phyloP scores from a whole-genome alignment of 2,888 invertebrate species.

The Brenthis daphne region DNA sequence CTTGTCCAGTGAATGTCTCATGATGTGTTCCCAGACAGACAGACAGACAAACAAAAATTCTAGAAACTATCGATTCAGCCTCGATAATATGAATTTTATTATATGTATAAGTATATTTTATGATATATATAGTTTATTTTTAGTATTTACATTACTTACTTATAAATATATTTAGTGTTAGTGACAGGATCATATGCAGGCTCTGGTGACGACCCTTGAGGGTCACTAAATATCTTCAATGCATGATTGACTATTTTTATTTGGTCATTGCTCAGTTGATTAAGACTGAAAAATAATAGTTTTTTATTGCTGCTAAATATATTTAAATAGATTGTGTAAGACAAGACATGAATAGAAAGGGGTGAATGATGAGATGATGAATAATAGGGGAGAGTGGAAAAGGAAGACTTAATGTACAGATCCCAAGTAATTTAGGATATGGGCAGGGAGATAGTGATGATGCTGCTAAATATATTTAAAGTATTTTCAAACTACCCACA shows the following conservation, averaged over 20 bases:
- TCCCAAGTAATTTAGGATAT: no score
- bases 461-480: no score
- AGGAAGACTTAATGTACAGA: not conserved
- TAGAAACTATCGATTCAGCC: no score
- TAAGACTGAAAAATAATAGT: slow-evolving; percentile 58
- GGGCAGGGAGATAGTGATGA: no score
- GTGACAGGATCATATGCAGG: slow-evolving; percentile 71
- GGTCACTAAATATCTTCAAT: slow-evolving; percentile 66
- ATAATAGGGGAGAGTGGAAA: not conserved
- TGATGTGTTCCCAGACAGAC: no score
- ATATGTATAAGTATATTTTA: not conserved
- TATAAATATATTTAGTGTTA: slow-evolving; percentile 71
- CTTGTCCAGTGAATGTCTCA: no score
- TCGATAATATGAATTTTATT: no score
- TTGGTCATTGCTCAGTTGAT: slow-evolving; percentile 66
- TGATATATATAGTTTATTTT: slow-evolving; percentile 17
- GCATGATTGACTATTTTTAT: slow-evolving; percentile 74
- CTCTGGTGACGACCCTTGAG: slow-evolving; percentile 60
- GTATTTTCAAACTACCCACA: no score
- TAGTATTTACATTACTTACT: slow-evolving; percentile 52
- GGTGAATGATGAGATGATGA: no score
- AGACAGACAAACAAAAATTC: no score
- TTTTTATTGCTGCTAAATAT: not conserved
- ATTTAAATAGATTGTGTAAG: no score
- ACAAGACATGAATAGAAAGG: no score